Evolutionary conservation across 2,888 invertebrate genomes (phyloP), one percentile per base, ranked within the genome.

Genomic region (Diarsia brunnea): DNA sequence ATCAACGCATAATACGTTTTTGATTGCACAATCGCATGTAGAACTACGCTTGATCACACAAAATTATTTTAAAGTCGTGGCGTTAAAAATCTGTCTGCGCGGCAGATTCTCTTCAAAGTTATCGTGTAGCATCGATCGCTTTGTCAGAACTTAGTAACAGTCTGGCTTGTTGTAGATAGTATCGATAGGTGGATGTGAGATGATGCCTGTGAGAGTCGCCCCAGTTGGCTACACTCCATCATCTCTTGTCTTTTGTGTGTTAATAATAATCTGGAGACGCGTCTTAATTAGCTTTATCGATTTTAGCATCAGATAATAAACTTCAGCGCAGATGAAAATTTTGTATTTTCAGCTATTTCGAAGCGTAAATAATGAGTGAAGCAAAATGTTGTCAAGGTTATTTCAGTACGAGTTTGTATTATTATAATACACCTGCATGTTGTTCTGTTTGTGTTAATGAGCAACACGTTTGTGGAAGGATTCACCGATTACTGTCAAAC

Each of bases 221-320:
- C 92, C 89, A 93, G 88, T 93, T 92, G 92, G 92, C 93, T 81
- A 80, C 75, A 73, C 83, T 92, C 92, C 93, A 93, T 91, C 79
- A 72, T 73, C 78, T 84, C 76, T 84, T 80, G 84, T 55, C 75
- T n/a, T n/a, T n/a, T n/a, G n/a, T n/a, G n/a, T n/a, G 74, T 86
- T 78, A 77, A 84, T 86, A 84, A 76, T 72, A 79, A 73, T 86
- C 81, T 81, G 84, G 81, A 85, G 74, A 75, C 71, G 49, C 55
- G 67, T 47, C 38, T 79, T 88, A 60, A 84, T 77, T 75, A 84
- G 51, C 68, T 51, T 69, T 73, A 83, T 77, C 67, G 53, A 75
- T 73, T 72, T 51, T 61, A 63, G 68, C 66, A 51, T 71, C 66
- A 51, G 55, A 58, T 65, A 61, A 27, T 63, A 60, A n/a, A 31